A percentile compares a stretch with the other conserved stretches of the same genome.
Evolutionary conservation across 2,113 vertebrate genomes (phyloP).

Genomic region (Oreochromis tanganicae): DNA sequence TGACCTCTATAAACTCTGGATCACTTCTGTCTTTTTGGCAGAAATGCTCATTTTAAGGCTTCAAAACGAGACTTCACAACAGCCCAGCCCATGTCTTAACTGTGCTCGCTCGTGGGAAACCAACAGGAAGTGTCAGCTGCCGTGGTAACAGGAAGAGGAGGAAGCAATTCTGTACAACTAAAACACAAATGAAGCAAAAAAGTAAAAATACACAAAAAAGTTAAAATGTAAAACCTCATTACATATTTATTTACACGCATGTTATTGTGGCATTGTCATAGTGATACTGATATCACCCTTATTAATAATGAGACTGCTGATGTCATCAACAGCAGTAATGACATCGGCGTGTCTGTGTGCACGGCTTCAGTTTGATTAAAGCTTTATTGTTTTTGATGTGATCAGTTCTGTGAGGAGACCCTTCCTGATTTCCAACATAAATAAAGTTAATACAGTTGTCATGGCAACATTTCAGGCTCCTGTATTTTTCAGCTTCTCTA

Average conservation of each 20-base stretch:
- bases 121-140: background rate
- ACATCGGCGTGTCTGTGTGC: background rate
- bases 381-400: background rate
- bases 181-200: background rate
- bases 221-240: background rate
- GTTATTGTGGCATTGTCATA: background rate
- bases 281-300: background rate
- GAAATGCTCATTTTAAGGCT: background rate
- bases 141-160: slow-evolving; percentile 10
- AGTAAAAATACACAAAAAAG: background rate
- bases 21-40: background rate
- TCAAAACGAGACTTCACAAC: background rate
- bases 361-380: background rate
- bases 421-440: background rate
- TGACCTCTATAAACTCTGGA: background rate
- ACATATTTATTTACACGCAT: background rate
- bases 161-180: background rate
- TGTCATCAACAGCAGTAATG: background rate
- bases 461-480: background rate
- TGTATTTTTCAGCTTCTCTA: background rate
- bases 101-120: background rate
- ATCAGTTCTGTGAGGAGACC: background rate
- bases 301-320: background rate
- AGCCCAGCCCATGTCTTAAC: background rate
- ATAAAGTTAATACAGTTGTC: background rate